Conservation (phyloP, 2,797 vertebrate genomes). For the Sylvia borin region DNA sequence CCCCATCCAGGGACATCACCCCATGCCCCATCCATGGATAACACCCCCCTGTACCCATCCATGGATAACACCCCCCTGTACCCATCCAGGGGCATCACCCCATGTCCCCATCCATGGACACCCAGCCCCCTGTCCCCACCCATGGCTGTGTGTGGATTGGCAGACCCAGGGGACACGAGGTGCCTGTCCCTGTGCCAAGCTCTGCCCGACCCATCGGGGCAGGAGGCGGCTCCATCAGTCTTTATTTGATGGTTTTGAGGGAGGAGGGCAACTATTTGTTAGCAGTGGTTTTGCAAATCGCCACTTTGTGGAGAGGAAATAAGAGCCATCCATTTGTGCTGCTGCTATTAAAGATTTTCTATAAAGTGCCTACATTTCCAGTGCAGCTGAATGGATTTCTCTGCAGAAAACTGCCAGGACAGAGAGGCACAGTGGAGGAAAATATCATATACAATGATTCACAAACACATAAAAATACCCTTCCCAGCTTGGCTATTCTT, state of each 20-base stretch:
- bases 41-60: too few species aligned
- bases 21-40: too few species aligned
- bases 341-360: constrained; percentile 80
- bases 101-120: too few species aligned
- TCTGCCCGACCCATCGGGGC: background rate
- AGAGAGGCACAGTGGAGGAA: constrained; percentile 70
- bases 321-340: constrained; percentile 78
- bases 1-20: too few species aligned
- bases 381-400: constrained; percentile 77
- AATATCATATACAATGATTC: constrained; percentile 79
- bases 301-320: constrained; percentile 74
- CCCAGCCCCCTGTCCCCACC: too few species aligned
- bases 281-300: constrained; percentile 72
- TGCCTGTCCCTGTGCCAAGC: background rate
- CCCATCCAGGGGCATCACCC: too few species aligned
- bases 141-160: too few species aligned
- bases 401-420: constrained; percentile 73
- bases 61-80: too few species aligned
- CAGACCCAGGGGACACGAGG: background rate
- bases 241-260: background rate
- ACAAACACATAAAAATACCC: constrained; percentile 71
- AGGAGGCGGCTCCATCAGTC: constrained; percentile 10
- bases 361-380: constrained; percentile 78
- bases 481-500: constrained; percentile 26
- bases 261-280: constrained; percentile 57